phyloP scores from a whole-genome alignment of 2,797 vertebrate genomes.

The Eutrigla gurnardus region DNA sequence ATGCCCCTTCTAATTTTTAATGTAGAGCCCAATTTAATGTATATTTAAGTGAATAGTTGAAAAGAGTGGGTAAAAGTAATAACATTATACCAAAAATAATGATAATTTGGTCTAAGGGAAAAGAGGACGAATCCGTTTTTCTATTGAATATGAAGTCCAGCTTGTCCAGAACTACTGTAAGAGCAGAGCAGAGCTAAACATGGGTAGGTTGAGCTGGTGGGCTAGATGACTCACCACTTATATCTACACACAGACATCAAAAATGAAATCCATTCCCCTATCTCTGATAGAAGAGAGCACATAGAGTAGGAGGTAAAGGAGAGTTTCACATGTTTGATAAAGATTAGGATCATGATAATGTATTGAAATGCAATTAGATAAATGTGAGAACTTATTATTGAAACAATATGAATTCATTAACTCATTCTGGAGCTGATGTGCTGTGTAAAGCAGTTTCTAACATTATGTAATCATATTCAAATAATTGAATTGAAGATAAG shows the following conservation, averaged over 20 bases:
- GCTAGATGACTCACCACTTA: conserved; percentile 28
- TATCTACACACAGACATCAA: conserved; percentile 19
- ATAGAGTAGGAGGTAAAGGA: not conserved
- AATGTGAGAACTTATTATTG: conserved; percentile 15
- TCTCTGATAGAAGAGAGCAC: conserved; percentile 5
- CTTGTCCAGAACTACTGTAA: not conserved
- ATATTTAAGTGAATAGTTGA: conserved; percentile 3
- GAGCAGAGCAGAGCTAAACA: conserved; percentile 18
- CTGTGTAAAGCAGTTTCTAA: conserved; percentile 37
- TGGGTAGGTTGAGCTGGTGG: conserved; percentile 19
- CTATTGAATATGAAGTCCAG: not conserved
- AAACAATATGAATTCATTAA: conserved; percentile 25
- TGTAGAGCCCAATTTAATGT: not conserved
- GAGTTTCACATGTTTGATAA: conserved; percentile 2
- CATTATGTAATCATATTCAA: conserved; percentile 18
- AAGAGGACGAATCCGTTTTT: not conserved
- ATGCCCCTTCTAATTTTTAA: not conserved
- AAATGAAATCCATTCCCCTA: conserved; percentile 12
- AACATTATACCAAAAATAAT: not conserved
- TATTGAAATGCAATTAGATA: conserved; percentile 35
- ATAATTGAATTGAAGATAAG: conserved; percentile 11
- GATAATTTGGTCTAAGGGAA: not conserved
- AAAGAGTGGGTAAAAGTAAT: not conserved
- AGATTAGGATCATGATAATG: conserved; percentile 25
- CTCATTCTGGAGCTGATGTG: conserved; percentile 11